Conservation (phyloP, 2,113 vertebrate species). For the Podiceps cristatus region DNA sequence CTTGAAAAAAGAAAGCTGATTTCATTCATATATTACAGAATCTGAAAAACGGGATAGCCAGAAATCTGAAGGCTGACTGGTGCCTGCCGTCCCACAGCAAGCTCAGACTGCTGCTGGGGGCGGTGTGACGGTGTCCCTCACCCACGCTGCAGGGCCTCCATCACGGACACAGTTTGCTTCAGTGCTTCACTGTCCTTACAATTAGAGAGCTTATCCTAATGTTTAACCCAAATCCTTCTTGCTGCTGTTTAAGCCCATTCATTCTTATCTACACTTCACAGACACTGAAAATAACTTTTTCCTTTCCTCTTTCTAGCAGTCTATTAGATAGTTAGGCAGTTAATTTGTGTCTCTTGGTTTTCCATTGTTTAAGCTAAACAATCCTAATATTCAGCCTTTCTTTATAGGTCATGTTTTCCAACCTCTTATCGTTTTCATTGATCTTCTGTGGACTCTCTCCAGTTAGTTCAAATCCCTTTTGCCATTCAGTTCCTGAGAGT, state of each 20-base stretch:
- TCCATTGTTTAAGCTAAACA: conserved; percentile 15
- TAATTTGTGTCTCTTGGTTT: conserved; percentile 19
- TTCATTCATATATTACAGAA: background rate
- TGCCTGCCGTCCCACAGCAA: background rate
- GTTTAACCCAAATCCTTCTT: conserved; percentile 13
- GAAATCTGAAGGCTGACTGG: background rate
- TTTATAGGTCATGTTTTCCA: background rate
- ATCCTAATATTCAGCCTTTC: background rate
- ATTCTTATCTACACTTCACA: conserved; percentile 2
- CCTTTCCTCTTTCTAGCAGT: background rate
- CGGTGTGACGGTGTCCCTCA: background rate
- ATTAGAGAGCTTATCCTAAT: background rate
- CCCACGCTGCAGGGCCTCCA: background rate
- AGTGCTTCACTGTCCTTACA: background rate
- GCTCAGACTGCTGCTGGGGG: background rate
- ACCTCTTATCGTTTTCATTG: background rate
- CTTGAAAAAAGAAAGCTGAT: background rate
- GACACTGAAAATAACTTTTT: background rate
- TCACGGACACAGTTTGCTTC: background rate
- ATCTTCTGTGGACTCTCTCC: background rate
- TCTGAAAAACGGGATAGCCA: background rate
- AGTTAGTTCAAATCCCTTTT: background rate
- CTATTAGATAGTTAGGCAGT: background rate
- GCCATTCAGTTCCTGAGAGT: background rate
- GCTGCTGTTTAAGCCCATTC: background rate